These are phyloP conservation scores for Camponotus vicinus DNA, from an alignment of 1,140 invertebrate genomes.

Conservation along the genomic window DNA sequence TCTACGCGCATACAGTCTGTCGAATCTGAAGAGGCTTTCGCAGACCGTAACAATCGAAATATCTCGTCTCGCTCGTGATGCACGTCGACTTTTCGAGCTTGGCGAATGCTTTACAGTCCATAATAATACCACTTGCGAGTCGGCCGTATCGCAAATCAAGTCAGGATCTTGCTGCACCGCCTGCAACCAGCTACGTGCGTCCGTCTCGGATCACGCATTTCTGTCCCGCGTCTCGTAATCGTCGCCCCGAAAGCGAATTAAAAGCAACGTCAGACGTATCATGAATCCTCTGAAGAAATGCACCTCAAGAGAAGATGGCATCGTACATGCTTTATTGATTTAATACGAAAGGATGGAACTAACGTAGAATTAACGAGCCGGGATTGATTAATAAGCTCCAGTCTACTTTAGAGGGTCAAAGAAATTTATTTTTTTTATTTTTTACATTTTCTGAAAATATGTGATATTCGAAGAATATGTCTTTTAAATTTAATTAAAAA, in stretches of 20 bases:
- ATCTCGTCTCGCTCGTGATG: background rate
- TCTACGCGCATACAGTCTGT: background rate
- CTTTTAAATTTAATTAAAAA: no score
- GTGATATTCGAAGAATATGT: no score
- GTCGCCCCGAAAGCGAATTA: constrained; percentile 19
- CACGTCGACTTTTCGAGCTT: constrained; percentile 24
- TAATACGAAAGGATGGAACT: background rate
- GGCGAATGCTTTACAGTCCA: constrained; percentile 51
- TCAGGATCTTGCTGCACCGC: constrained; percentile 12
- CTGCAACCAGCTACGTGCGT: constrained; percentile 2
- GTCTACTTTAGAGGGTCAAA: no score
- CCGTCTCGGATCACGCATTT: constrained; percentile 25
- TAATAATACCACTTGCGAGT: constrained; percentile 47
- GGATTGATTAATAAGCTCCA: background rate
- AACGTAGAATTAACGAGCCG: background rate
- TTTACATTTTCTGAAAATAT: no score
- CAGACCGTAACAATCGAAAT: background rate
- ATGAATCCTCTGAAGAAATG: background rate
- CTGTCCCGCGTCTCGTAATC: background rate
- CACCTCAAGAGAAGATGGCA: background rate
- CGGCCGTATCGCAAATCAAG: constrained; percentile 49
- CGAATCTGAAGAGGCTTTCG: background rate
- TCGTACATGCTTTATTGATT: constrained; percentile 19
- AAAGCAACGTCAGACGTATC: background rate
- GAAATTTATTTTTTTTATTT: no score